Percentiles rank a stretch among this genome's conserved stretches.
phyloP scores from a whole-genome alignment of 2,797 vertebrate genomes.

The Rhincodon typus region DNA sequence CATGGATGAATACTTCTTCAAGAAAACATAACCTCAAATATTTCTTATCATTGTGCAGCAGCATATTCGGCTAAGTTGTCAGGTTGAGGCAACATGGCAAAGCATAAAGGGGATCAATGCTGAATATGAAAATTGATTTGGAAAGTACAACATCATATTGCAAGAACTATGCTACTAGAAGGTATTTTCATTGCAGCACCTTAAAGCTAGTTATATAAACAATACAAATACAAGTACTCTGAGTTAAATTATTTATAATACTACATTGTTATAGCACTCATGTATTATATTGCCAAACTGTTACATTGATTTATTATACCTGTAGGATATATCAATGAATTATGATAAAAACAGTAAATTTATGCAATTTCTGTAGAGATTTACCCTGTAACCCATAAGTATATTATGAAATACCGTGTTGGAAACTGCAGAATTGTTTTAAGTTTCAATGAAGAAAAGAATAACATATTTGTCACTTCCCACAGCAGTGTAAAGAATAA shows the following conservation, averaged over 20 bases:
- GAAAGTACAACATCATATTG: neutral
- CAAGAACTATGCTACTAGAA: neutral
- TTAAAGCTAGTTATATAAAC: neutral
- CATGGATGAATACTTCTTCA: neutral
- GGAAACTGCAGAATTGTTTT: neutral
- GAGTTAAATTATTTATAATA: neutral
- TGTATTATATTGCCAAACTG: neutral
- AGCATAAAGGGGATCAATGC: neutral
- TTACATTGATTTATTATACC: neutral
- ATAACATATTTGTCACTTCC: neutral
- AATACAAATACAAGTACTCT: neutral
- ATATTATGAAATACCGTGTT: neutral
- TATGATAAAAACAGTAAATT: neutral
- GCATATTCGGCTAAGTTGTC: neutral
- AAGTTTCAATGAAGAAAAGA: neutral
- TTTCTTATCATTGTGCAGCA: neutral
- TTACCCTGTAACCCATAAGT: neutral
- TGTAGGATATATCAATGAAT: neutral
- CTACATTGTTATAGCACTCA: neutral
- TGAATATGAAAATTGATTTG: neutral
- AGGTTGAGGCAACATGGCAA: neutral
- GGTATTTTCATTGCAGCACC: neutral
- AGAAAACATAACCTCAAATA: neutral
- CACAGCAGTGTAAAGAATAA: neutral
- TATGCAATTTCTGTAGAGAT: neutral